Evolutionary conservation across 2,888 invertebrate species (phyloP).

Genomic region (Calameuta filiformis): DNA sequence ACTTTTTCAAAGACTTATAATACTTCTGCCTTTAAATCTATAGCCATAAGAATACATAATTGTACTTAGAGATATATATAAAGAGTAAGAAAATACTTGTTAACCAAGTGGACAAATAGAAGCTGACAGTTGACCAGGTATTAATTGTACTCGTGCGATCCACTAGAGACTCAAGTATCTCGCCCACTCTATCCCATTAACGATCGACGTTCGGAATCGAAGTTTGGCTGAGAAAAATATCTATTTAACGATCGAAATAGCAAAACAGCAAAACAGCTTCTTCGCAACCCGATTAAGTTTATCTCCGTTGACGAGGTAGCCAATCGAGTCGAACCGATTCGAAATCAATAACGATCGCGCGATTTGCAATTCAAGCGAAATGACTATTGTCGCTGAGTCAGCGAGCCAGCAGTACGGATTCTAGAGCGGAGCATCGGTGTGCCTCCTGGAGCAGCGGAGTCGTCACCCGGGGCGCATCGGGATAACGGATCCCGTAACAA

Average conservation of each 20-base stretch:
- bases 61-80: background rate
- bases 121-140: constrained; percentile 32
- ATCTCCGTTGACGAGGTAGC: background rate
- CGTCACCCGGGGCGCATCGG: background rate
- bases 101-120: constrained; percentile 26
- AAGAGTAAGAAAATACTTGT: background rate
- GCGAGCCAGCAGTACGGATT: background rate
- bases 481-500: background rate
- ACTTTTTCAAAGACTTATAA: background rate
- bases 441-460: background rate
- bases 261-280: background rate
- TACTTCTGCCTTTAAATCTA: background rate
- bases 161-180: background rate
- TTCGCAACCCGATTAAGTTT: background rate
- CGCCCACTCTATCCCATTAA: background rate
- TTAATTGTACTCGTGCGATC: constrained; percentile 15
- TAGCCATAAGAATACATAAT: background rate
- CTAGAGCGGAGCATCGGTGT: background rate
- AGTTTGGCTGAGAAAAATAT: background rate
- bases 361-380: background rate
- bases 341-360: background rate
- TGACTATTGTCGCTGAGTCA: background rate
- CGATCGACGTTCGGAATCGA: background rate
- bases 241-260: background rate
- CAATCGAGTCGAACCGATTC: background rate